These are phyloP conservation scores for Ophioderma brevispina DNA, from an alignment of 35 echinoderm and acorn worm species.

Conservation along the genomic window DNA sequence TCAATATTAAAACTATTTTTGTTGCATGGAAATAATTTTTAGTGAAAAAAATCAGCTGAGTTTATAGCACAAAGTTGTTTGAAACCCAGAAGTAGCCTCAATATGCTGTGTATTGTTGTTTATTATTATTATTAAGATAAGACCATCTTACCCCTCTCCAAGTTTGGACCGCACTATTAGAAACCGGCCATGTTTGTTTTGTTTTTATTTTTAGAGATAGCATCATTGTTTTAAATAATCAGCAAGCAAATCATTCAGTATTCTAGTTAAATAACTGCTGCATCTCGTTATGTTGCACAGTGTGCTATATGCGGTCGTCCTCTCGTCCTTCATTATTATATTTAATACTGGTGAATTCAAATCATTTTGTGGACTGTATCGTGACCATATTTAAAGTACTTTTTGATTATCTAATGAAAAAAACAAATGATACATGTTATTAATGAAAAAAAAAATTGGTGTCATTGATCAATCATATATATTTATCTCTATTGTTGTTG, in stretches of 20 bases:
- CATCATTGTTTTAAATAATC: not conserved
- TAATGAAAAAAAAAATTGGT: not conserved
- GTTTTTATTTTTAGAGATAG: not conserved
- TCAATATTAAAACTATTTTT: conserved; percentile 16
- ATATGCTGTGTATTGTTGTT: conserved; percentile 4
- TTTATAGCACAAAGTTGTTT: conserved; percentile 11
- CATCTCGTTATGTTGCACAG: not conserved
- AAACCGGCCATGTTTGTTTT: not conserved
- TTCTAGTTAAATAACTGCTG: not conserved
- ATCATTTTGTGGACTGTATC: conserved; percentile 10
- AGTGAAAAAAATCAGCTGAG: conserved; percentile 13
- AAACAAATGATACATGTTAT: not conserved
- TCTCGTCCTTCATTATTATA: not conserved
- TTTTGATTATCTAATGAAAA: not conserved
- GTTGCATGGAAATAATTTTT: conserved; percentile 14
- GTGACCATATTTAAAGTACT: conserved; percentile 6
- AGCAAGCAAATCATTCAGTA: not conserved
- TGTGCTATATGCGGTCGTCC: not conserved
- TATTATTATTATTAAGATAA: not conserved
- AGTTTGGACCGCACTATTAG: not conserved
- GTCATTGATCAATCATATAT: conserved; percentile 10
- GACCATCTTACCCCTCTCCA: not conserved
- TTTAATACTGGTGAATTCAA: conserved; percentile 3
- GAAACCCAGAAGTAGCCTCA: not conserved
- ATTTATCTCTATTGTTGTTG: conserved; percentile 11